Evolutionary conservation across 2,113 vertebrate genomes (phyloP).

Genomic region (Gyps fulvus): DNA sequence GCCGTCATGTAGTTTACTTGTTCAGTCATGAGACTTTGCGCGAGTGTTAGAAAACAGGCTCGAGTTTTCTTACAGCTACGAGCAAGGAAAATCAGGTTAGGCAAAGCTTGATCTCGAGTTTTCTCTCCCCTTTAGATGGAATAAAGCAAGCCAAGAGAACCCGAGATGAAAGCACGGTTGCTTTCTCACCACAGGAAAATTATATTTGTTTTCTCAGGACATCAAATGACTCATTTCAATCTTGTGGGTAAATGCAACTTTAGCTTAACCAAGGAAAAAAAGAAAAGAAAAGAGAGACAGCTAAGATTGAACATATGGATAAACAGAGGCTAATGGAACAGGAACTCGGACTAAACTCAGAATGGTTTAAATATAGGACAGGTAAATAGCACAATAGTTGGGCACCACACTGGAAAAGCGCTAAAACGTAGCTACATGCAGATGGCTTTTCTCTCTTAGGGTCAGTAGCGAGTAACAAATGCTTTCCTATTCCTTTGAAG

Average conservation of each 20-base stretch:
- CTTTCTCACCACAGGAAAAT: conserved; percentile 67
- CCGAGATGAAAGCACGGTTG: conserved; percentile 9
- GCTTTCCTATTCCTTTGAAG: conserved; percentile 34
- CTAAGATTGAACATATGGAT: conserved; percentile 32
- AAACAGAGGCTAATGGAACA: conserved; percentile 55
- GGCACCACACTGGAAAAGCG: conserved; percentile 8
- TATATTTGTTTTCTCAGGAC: conserved; percentile 68
- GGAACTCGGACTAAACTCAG: conserved; percentile 37
- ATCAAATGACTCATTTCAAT: conserved; percentile 59
- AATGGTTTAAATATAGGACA: conserved; percentile 53
- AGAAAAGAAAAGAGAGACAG: background rate
- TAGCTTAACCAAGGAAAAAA: conserved; percentile 14
- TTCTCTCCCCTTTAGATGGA: conserved; percentile 1
- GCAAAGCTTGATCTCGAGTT: background rate
- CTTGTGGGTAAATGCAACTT: conserved; percentile 53
- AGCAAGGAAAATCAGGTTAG: background rate
- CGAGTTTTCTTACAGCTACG: background rate
- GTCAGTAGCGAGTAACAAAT: conserved; percentile 39
- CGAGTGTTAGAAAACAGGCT: conserved; percentile 40
- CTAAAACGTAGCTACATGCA: background rate
- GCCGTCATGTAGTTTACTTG: background rate
- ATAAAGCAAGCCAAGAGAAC: background rate
- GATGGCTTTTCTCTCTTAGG: conserved; percentile 36
- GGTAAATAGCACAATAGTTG: conserved; percentile 10
- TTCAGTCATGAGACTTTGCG: conserved; percentile 29